Percentiles rank a stretch among this genome's conserved stretches.
These are phyloP conservation scores for Luehdorfia chinensis DNA, from an alignment of 1,140 invertebrate species.

Conservation along the genomic window DNA sequence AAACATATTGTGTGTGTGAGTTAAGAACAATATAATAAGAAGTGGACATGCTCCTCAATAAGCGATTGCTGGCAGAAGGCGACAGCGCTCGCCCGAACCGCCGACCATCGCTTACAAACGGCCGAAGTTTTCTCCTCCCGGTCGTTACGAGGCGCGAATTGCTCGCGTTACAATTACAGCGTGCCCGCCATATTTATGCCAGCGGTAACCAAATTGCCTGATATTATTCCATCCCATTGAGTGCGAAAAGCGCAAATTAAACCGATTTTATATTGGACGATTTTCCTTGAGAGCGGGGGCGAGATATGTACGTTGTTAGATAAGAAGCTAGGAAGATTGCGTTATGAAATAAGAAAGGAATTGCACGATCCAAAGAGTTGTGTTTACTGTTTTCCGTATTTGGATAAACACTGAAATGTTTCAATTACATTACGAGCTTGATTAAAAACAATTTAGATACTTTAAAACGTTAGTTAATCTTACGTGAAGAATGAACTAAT, in stretches of 20 bases:
- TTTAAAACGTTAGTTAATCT: slow-evolving; percentile 5
- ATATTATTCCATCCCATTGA: slow-evolving; percentile 77
- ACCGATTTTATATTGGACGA: slow-evolving; percentile 77
- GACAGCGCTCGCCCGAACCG: slow-evolving; percentile 22
- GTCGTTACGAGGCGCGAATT: slow-evolving; percentile 74
- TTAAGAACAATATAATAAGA: too few species aligned
- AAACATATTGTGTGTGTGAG: too few species aligned
- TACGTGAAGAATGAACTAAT: too few species aligned
- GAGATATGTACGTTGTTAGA: slow-evolving; percentile 72
- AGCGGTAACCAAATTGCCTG: slow-evolving; percentile 76
- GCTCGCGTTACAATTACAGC: slow-evolving; percentile 73
- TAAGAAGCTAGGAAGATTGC: slow-evolving; percentile 71
- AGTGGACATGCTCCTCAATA: slow-evolving; percentile 7
- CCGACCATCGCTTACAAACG: slow-evolving; percentile 54
- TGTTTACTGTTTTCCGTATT: slow-evolving; percentile 42
- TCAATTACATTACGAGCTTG: slow-evolving; percentile 21
- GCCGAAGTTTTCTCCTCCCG: slow-evolving; percentile 65
- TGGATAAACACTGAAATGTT: slow-evolving; percentile 53
- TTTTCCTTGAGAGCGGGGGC: slow-evolving; percentile 70
- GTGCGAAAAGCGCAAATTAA: slow-evolving; percentile 77
- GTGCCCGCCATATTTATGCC: slow-evolving; percentile 74
- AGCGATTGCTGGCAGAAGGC: slow-evolving; percentile 19
- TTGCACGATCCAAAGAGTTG: slow-evolving; percentile 70
- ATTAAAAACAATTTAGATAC: slow-evolving; percentile 19
- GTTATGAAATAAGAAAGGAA: slow-evolving; percentile 76